Percentiles rank a stretch among this genome's conserved stretches.
phyloP scores from a whole-genome alignment of 2,888 invertebrate genomes.

The Troilus luridus region DNA sequence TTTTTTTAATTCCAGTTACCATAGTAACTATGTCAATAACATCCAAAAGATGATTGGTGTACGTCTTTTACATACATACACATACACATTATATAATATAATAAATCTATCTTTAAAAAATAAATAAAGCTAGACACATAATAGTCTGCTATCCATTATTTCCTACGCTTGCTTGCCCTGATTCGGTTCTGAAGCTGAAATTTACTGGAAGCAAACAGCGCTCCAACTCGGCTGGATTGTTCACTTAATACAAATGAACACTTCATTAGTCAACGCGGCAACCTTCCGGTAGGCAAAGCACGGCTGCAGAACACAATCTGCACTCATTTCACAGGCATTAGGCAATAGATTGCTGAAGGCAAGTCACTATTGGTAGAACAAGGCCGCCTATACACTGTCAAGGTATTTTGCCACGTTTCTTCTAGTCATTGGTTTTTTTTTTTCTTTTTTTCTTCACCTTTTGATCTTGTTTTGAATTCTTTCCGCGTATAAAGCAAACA shows the following conservation, averaged over 20 bases:
- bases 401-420: background rate
- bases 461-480: background rate
- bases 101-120: no score
- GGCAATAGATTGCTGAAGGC: background rate
- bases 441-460: background rate
- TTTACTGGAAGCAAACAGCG: background rate
- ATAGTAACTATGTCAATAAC: no score
- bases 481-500: background rate
- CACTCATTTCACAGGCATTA: constrained; percentile 18
- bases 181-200: background rate
- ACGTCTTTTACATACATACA: no score
- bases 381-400: background rate
- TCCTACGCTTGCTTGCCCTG: background rate
- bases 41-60: no score
- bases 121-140: no score
- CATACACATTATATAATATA: no score
- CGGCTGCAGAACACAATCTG: constrained; percentile 7
- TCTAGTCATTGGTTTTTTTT: background rate
- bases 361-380: background rate
- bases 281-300: background rate
- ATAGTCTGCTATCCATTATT: no score
- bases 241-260: constrained; percentile 3
- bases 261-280: background rate
- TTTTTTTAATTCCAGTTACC: no score
- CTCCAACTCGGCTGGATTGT: background rate